These are phyloP conservation scores for Athalia circularis DNA, from an alignment of 2,888 invertebrate genomes.

Conservation along the genomic window DNA sequence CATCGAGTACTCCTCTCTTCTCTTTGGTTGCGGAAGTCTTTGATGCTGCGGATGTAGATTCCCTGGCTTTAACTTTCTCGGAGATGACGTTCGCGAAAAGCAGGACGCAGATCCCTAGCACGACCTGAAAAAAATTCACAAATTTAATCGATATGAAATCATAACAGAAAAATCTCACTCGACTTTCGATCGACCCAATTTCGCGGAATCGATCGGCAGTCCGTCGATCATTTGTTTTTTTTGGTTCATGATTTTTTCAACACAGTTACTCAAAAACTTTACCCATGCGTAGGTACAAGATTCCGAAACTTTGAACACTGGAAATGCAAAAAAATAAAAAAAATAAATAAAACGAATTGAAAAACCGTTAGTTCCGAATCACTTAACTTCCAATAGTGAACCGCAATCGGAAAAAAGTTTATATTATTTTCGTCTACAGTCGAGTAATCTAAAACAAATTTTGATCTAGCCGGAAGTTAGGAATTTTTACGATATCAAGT, in stretches of 20 bases:
- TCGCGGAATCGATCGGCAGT: constrained; percentile 1
- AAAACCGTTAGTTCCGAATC: too few species aligned
- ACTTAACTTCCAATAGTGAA: neutral
- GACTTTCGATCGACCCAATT: constrained; percentile 35
- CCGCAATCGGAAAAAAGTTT: neutral
- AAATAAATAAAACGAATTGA: neutral
- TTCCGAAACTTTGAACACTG: neutral
- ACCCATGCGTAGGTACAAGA: too few species aligned
- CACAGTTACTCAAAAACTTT: neutral
- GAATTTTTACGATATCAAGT: neutral
- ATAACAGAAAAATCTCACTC: neutral
- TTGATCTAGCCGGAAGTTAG: neutral
- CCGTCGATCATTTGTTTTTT: neutral
- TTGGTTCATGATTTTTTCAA: neutral
- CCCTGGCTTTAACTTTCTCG: constrained; percentile 24
- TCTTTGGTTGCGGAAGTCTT: constrained; percentile 57
- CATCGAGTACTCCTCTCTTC: constrained; percentile 67
- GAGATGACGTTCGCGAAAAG: constrained; percentile 56
- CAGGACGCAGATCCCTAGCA: constrained; percentile 61
- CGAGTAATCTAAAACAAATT: neutral
- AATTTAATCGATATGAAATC: neutral
- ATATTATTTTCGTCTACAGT: too few species aligned
- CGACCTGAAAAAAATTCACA: constrained; percentile 56
- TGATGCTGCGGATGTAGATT: constrained; percentile 4
- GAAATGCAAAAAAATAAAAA: constrained; percentile 9